These are phyloP conservation scores for Hydraecia micacea DNA, from an alignment of 2,888 invertebrate species.

Conservation along the genomic window DNA sequence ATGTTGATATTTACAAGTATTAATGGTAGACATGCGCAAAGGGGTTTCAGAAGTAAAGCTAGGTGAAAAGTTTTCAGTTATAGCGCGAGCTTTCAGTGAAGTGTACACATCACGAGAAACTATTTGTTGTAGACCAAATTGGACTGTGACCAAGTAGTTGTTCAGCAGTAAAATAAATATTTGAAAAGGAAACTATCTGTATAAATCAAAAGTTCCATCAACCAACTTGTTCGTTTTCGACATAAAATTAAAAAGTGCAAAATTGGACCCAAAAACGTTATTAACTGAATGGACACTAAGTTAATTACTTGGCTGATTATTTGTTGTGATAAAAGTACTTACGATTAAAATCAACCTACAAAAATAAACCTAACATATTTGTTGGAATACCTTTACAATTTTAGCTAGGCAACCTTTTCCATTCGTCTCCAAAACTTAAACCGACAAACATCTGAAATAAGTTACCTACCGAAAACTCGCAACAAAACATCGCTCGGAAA, in stretches of 20 bases:
- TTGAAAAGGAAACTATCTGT: background rate
- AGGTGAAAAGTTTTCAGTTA: constrained; percentile 79
- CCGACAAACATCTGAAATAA: constrained; percentile 14
- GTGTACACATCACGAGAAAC: constrained; percentile 47
- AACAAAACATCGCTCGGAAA: constrained; percentile 10
- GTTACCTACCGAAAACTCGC: background rate
- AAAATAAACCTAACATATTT: background rate
- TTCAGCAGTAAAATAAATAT: background rate
- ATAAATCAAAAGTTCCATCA: background rate
- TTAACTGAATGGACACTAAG: constrained; percentile 31
- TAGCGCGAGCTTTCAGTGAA: constrained; percentile 67
- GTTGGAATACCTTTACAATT: constrained; percentile 6
- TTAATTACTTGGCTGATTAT: constrained; percentile 37
- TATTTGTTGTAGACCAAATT: background rate
- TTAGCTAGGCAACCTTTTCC: background rate
- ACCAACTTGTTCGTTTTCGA: background rate
- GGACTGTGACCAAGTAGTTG: background rate
- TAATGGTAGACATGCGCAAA: constrained; percentile 74
- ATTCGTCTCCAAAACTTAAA: constrained; percentile 18
- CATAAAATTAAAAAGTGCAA: background rate
- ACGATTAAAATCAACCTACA: constrained; percentile 29
- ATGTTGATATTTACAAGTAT: constrained; percentile 16
- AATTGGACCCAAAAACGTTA: constrained; percentile 7
- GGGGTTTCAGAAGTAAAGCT: constrained; percentile 63
- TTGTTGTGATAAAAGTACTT: constrained; percentile 31